These are phyloP conservation scores for Leptinotarsa undecemlineata DNA, from an alignment of 1,140 invertebrate species.

Conservation along the genomic window DNA sequence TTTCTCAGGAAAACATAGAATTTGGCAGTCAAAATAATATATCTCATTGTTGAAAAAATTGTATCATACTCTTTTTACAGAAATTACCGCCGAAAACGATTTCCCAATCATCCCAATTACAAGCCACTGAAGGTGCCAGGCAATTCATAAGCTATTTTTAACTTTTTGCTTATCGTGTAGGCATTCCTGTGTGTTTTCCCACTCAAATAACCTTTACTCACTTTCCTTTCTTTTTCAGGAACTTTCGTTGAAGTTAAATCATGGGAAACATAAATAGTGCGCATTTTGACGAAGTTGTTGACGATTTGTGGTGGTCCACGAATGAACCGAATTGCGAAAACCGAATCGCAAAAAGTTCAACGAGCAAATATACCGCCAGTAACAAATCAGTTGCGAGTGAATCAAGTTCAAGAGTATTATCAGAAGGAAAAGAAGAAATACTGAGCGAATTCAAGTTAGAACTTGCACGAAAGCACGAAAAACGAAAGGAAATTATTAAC, in stretches of 20 bases:
- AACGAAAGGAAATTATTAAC: conserved; percentile 61
- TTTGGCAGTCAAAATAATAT: too few relatives aligned
- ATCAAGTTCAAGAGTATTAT: conserved; percentile 28
- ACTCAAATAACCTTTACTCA: not conserved
- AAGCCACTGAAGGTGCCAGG: conserved; percentile 11
- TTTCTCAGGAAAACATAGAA: too few relatives aligned
- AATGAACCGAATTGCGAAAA: conserved; percentile 15
- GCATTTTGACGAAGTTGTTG: conserved; percentile 24
- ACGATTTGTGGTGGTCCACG: conserved; percentile 32
- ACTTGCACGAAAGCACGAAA: conserved; percentile 61
- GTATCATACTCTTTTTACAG: too few relatives aligned
- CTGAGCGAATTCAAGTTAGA: conserved; percentile 64
- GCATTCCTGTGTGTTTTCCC: conserved; percentile 14
- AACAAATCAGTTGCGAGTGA: conserved; percentile 22
- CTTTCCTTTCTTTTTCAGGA: conserved; percentile 19
- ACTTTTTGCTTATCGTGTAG: not conserved
- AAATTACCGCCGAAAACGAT: not conserved
- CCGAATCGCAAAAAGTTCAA: conserved; percentile 7
- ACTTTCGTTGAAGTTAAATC: conserved; percentile 5
- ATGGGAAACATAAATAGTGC: conserved; percentile 30
- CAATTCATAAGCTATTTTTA: conserved; percentile 22
- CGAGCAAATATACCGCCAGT: conserved; percentile 12
- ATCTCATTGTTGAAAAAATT: too few relatives aligned
- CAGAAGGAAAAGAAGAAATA: conserved; percentile 37
- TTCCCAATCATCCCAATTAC: not conserved